phyloP scores from a whole-genome alignment of 1,140 invertebrate genomes.

The Brachionus asplanchnoidis region DNA sequence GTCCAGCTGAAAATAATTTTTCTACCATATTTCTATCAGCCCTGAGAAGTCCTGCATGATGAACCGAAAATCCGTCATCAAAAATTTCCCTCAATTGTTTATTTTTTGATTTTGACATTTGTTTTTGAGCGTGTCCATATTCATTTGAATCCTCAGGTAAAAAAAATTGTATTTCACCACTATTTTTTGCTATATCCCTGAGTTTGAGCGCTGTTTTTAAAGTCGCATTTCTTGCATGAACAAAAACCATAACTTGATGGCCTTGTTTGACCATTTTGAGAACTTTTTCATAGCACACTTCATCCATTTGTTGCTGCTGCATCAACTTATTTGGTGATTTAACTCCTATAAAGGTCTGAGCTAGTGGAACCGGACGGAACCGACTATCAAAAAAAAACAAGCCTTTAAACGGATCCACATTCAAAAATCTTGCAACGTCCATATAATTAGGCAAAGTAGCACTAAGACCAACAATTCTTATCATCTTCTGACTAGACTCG shows the following conservation, averaged over 20 bases:
- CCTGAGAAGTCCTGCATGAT: slow-evolving; percentile 90
- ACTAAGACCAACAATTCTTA: slow-evolving; percentile 91
- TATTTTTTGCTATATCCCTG: slow-evolving; percentile 54
- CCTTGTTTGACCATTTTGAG: slow-evolving; percentile 76
- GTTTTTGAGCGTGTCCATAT: slow-evolving; percentile 52
- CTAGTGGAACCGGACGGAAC: slow-evolving; percentile 89
- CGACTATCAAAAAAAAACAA: slow-evolving; percentile 95
- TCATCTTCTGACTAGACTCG: slow-evolving; percentile 90
- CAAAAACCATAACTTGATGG: slow-evolving; percentile 98
- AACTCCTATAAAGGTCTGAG: slow-evolving; percentile 66
- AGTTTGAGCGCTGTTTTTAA: slow-evolving; percentile 71
- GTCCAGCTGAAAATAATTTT: slow-evolving; percentile 65
- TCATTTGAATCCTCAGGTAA: slow-evolving; percentile 49
- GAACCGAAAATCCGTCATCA: slow-evolving; percentile 79
- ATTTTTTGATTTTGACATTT: slow-evolving; percentile 65
- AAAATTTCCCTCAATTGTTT: slow-evolving; percentile 65
- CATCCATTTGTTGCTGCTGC: slow-evolving; percentile 80
- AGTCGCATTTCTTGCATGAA: slow-evolving; percentile 93
- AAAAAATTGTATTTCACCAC: slow-evolving; percentile 51
- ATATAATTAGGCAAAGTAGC: slow-evolving; percentile 96
- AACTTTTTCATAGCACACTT: slow-evolving; percentile 87
- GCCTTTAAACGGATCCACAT: slow-evolving; percentile 85
- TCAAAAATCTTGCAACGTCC: slow-evolving; percentile 87
- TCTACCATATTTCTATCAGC: slow-evolving; percentile 67
- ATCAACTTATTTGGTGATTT: slow-evolving; percentile 72